Percentiles rank a stretch among this genome's conserved stretches.
Evolutionary conservation across 2,888 invertebrate genomes (phyloP).

Genomic region (Hylaea fasciaria): DNA sequence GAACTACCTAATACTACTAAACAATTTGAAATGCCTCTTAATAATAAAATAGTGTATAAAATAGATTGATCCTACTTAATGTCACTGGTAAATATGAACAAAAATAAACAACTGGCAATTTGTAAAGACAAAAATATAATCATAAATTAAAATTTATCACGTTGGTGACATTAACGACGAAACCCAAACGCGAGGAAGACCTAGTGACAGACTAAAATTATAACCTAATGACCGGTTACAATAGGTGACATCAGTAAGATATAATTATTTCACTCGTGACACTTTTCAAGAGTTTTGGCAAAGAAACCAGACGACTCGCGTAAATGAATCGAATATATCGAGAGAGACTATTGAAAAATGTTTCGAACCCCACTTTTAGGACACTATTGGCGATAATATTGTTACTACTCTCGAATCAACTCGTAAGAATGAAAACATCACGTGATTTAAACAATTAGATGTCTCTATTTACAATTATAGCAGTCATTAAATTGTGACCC

Average conservation of each 20-base stretch:
- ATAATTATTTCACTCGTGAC: conserved; percentile 46
- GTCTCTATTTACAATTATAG: not conserved
- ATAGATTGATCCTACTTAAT: not conserved
- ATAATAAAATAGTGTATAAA: too few relatives aligned
- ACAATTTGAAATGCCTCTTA: too few relatives aligned
- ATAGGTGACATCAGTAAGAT: conserved; percentile 37
- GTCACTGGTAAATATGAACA: conserved; percentile 11
- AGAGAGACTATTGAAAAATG: conserved; percentile 23
- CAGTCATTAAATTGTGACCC: not conserved
- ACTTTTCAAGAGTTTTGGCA: conserved; percentile 61
- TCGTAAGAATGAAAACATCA: conserved; percentile 8
- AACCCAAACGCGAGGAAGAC: conserved; percentile 1
- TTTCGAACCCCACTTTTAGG: conserved; percentile 5
- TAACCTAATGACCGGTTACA: conserved; percentile 24
- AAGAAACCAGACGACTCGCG: conserved; percentile 56
- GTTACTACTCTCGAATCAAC: not conserved
- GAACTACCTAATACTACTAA: too few relatives aligned
- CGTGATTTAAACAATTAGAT: conserved; percentile 7
- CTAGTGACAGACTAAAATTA: conserved; percentile 25
- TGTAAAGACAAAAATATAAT: conserved; percentile 6
- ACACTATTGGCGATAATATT: conserved; percentile 10
- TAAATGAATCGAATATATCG: conserved; percentile 29
- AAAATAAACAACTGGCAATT: conserved; percentile 18
- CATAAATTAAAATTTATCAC: conserved; percentile 9
- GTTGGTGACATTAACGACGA: conserved; percentile 3